These are phyloP conservation scores for Propithecus coquereli DNA, from an alignment of 2,113 vertebrate species.

Conservation along the genomic window DNA sequence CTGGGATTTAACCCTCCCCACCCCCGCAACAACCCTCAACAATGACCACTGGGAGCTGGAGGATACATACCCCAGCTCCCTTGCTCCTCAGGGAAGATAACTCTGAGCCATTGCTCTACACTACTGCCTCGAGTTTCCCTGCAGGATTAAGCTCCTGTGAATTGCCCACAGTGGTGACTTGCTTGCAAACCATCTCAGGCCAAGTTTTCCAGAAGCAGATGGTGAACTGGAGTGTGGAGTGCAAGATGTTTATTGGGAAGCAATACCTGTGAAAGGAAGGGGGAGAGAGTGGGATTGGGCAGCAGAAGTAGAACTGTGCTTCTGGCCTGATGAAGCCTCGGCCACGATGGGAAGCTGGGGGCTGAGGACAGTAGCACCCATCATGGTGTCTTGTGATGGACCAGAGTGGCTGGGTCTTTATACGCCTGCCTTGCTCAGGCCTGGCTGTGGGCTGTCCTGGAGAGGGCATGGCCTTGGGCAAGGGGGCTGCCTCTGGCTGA, in stretches of 20 bases:
- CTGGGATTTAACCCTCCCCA: background rate
- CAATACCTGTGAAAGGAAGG: background rate
- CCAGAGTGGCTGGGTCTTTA: background rate
- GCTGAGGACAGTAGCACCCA: background rate
- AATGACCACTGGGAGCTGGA: background rate
- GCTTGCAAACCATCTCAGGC: background rate
- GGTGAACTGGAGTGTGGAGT: background rate
- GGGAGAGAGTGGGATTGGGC: background rate
- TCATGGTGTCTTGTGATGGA: background rate
- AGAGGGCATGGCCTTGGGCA: background rate
- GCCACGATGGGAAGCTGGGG: background rate
- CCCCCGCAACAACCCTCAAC: too few relatives aligned
- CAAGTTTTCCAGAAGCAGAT: background rate
- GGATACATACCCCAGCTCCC: background rate
- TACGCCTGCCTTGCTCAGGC: background rate
- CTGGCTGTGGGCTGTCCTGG: background rate
- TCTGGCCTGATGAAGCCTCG: background rate
- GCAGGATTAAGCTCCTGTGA: background rate
- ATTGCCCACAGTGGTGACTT: background rate
- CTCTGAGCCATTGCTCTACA: background rate
- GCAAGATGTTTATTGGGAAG: background rate
- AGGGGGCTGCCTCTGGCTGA: background rate
- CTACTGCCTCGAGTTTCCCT: background rate
- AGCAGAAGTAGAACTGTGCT: background rate
- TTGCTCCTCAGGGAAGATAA: background rate